Percentiles rank a stretch among this genome's conserved stretches.
phyloP scores from a whole-genome alignment of 2,888 invertebrate genomes.

The Rotaria socialis region DNA sequence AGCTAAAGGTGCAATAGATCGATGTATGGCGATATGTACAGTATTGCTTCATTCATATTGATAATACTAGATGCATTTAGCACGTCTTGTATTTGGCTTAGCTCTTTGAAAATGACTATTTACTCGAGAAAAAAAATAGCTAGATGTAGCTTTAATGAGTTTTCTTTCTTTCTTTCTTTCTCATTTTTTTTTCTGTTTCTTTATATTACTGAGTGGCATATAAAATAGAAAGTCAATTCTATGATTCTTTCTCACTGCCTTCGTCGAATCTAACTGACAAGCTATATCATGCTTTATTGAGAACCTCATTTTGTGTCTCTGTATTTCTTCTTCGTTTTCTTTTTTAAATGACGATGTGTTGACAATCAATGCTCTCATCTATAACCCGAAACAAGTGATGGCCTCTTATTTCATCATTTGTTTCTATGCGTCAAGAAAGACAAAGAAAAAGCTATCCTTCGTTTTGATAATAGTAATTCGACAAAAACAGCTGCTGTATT shows the following conservation, averaged over 20 bases:
- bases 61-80: background rate
- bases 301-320: background rate
- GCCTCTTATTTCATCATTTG: constrained; percentile 3
- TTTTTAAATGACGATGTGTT: constrained; percentile 20
- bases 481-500: constrained; percentile 2
- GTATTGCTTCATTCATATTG: background rate
- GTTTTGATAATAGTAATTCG: background rate
- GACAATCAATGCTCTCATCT: background rate
- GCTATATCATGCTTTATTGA: constrained; percentile 6
- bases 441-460: background rate
- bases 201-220: no score
- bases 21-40: background rate
- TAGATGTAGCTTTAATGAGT: background rate
- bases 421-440: background rate
- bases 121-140: background rate
- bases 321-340: background rate
- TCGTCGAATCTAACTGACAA: background rate
- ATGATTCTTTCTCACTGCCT: background rate
- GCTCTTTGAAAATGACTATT: background rate
- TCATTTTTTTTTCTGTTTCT: background rate
- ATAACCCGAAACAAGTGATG: background rate
- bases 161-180: background rate
- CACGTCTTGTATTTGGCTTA: background rate
- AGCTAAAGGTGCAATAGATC: constrained; percentile 16
- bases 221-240: background rate